Conservation (phyloP, 2,113 vertebrate genomes). For the Anser brachyrhynchus region DNA sequence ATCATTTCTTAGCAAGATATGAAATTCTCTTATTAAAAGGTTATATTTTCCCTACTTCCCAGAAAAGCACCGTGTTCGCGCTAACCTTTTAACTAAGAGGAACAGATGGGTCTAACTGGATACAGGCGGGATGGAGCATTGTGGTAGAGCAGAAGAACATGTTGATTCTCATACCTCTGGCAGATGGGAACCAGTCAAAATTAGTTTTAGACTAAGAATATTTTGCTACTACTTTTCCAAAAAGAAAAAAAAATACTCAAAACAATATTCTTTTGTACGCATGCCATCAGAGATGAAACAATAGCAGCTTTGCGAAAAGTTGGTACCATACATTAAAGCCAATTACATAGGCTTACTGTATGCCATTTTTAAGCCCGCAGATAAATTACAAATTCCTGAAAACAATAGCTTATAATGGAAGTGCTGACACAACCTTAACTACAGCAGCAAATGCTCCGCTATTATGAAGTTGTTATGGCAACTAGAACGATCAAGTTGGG, state of each 20-base stretch:
- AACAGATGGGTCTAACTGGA: constrained; percentile 56
- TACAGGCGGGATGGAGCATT: neutral
- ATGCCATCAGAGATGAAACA: neutral
- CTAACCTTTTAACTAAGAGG: constrained; percentile 20
- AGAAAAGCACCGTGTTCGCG: neutral
- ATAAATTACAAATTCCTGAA: constrained; percentile 73
- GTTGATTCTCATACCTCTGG: constrained; percentile 50
- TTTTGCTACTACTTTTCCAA: neutral
- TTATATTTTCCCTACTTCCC: neutral
- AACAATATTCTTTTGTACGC: constrained; percentile 5
- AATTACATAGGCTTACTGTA: neutral
- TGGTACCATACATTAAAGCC: neutral
- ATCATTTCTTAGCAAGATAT: neutral
- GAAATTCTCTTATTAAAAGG: neutral
- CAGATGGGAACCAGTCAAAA: constrained; percentile 53
- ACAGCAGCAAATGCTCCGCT: constrained; percentile 62
- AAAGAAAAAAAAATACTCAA: neutral
- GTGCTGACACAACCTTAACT: constrained; percentile 71
- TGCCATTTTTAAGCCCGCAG: constrained; percentile 29
- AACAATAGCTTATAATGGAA: constrained; percentile 70
- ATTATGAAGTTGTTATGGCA: constrained; percentile 82
- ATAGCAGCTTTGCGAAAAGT: constrained; percentile 9
- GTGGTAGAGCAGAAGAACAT: constrained; percentile 19
- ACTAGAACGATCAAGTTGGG: constrained; percentile 68
- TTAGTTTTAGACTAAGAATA: constrained; percentile 45